Evolutionary conservation across 2,888 invertebrate species (phyloP), one percentile per base, ranked within the genome.

Genomic region (Tanypteryx hageni): DNA sequence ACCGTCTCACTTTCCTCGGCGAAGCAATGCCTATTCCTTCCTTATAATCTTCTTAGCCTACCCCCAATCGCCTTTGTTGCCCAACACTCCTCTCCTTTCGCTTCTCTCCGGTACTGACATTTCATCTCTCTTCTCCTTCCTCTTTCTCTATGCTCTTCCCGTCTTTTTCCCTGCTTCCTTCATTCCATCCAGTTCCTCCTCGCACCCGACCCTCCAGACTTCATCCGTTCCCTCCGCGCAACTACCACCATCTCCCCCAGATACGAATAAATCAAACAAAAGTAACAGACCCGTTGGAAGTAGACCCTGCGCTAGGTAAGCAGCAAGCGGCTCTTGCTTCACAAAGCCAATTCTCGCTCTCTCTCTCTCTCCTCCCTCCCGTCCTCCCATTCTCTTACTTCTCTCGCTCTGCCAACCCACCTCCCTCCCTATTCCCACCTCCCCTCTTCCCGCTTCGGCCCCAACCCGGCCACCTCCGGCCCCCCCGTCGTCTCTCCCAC

Each of bases 31-130:
- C 86, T 22, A 44, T 68, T 89, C 89, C 68, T 68, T 89, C 89
- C 68, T 64, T 89, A 44, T 89, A 89, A 89, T 89, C 89, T 89
- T 61, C 89, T 89, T 89, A 89, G 64, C 89, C 22, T 27, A 44
- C 64, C 31, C 89, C 89, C 89, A 44, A 89, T 89, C 64, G 89
- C 14, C 89, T 89, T 89, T 89, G 89, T 89, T 64, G 89, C 89
- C 85, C 85, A 22, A 85, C 85, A n/a, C 31, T 14, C 61, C 86
- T 27, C 86, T 27, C 82, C 22, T 85, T 61, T 27, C 86, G 18
- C 31, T 22, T 18, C 16, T 10, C 76, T n/a, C n/a, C n/a, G n/a
- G n/a, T n/a, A n/a, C n/a, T 76, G 22, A 64, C 85, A 18, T 85
- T 85, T 85, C 84, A 84, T 84, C n/a, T 22, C 59, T 59, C 84